Base-by-base conservation (phyloP, 92 coral and sea anemone species). In the Siderastrea siderea region DNA sequence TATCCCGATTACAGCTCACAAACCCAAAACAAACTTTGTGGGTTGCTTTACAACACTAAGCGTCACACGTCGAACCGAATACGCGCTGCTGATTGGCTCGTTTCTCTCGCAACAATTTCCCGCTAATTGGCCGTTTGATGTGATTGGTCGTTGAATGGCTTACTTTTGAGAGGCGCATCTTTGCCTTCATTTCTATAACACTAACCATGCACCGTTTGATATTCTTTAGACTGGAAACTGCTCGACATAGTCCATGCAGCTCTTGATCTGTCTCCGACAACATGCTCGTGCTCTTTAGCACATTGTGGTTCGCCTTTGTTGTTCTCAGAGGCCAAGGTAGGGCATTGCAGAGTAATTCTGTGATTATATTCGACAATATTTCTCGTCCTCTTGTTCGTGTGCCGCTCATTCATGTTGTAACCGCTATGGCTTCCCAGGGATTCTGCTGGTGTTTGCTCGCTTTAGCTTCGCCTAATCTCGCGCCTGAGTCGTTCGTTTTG, bases 221-320 rank as follows among this genome's bases (percentile, higher is more conserved):
- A 74, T 86, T 89, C 93, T 90, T 93, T 91, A 74, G 90, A 91
- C 82, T 94, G 93, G 90, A 91, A 90, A 84, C 87, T 84, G 83
- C 82, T 71, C 86, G 79, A 67, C 79, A 71, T 63, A 72, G 92
- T 94, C 94, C 88, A 95, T 95, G 98, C 89, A 87, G 95, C 84
- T 75, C 78, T 84, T 87, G 83, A 79, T 74, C 91, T 77, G 57
- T 48, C 85, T 74, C 71, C 93, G 95, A 85, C 87, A 93, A 78
- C 82, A 95, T 95, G 98, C 87, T 90, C 75, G 98, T 95, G 98
- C 98, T 95, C 75, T 54, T 95, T 70, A 89, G 98, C 96, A 95
- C 98, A 77, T 75, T 95, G 86, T 93, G 91, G 86, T 81, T 95
- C 52, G 82, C 94, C 49, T 89, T 83, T 63, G 68, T 87, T 68